phyloP scores from a whole-genome alignment of 2,797 vertebrate species.

The Mycteria americana region DNA sequence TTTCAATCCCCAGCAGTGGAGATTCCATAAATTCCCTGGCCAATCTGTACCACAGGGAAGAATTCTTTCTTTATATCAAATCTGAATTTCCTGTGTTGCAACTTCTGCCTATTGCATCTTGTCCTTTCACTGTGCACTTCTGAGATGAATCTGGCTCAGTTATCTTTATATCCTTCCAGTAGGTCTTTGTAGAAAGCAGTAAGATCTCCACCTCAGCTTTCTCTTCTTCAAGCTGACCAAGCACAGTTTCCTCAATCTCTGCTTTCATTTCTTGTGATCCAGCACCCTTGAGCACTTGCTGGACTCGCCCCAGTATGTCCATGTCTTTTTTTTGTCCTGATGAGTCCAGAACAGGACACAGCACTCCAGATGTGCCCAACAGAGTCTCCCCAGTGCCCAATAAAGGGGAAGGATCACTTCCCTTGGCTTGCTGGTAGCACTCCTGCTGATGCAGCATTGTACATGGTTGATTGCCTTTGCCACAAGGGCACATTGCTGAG shows the following conservation, averaged over 20 bases:
- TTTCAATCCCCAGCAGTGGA: background rate
- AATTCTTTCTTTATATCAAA: background rate
- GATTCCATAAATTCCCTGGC: background rate
- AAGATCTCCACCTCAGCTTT: background rate
- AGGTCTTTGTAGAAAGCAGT: background rate
- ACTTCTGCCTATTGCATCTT: background rate
- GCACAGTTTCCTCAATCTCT: background rate
- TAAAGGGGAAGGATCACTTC: background rate
- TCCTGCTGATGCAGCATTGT: background rate
- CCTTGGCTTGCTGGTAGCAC: background rate
- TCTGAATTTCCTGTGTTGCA: background rate
- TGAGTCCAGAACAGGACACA: background rate
- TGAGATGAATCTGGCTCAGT: background rate
- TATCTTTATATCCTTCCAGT: background rate
- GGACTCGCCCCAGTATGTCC: background rate
- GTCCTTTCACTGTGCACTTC: background rate
- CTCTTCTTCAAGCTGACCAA: background rate
- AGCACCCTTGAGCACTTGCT: background rate
- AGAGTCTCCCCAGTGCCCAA: background rate
- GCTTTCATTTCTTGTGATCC: background rate
- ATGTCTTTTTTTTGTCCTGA: background rate
- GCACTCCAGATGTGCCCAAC: background rate
- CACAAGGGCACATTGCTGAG: background rate
- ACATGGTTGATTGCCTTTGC: background rate
- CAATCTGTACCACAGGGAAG: background rate